A percentile compares a stretch with the other conserved stretches of the same genome.
phyloP scores from a whole-genome alignment of 2,797 vertebrate genomes.

The Masticophis lateralis region DNA sequence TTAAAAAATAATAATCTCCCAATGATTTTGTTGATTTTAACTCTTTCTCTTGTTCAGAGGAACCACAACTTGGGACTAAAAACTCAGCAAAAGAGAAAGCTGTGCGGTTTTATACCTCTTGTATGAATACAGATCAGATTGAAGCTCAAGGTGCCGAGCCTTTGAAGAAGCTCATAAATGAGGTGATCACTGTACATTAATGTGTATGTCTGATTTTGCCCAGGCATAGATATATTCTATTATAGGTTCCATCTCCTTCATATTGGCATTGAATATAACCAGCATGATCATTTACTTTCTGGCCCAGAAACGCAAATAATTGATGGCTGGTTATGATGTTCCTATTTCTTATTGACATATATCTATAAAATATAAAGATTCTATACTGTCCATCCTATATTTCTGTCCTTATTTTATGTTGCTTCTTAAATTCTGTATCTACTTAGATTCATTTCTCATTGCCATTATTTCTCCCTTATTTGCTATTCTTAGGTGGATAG shows the following conservation, averaged over 20 bases:
- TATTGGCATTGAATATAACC: neutral
- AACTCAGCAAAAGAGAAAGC: conserved; percentile 79
- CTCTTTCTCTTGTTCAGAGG: conserved; percentile 51
- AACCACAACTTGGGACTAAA: conserved; percentile 28
- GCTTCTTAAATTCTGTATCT: neutral
- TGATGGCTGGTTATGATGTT: neutral
- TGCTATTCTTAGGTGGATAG: neutral
- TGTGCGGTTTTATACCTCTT: conserved; percentile 81
- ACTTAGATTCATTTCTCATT: too few relatives aligned
- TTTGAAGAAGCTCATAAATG: conserved; percentile 78
- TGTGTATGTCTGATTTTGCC: neutral
- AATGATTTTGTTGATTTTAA: neutral
- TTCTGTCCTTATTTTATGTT: neutral
- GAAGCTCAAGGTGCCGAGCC: conserved; percentile 77
- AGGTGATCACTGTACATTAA: conserved; percentile 68
- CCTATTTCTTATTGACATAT: neutral
- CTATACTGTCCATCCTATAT: neutral
- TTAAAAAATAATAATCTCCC: neutral
- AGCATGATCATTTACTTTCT: neutral
- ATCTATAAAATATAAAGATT: neutral
- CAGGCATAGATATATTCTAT: neutral
- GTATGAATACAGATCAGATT: conserved; percentile 79
- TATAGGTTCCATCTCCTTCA: neutral
- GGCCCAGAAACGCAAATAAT: neutral
- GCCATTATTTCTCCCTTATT: neutral